Evolutionary conservation across 2,888 invertebrate genomes (phyloP).

Genomic region (Rugalucina vietnamica): DNA sequence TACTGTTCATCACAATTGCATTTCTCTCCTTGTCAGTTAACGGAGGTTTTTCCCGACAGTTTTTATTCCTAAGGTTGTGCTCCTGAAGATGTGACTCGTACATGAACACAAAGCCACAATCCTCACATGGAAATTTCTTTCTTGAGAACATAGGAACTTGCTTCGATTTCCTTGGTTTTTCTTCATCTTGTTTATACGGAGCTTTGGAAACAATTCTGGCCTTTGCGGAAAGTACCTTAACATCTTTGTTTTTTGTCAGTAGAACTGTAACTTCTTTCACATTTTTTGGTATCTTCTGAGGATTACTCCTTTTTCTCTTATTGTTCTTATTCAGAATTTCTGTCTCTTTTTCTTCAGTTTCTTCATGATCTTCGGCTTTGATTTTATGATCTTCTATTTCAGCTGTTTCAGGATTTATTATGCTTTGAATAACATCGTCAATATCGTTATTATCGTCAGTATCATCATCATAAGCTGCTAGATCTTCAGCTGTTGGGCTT

Average conservation of each 20-base stretch:
- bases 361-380: too few relatives aligned
- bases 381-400: too few relatives aligned
- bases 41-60: slow-evolving; percentile 6
- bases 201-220: neutral
- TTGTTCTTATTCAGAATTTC: neutral
- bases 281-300: neutral
- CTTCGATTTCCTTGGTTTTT: too few relatives aligned
- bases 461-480: neutral
- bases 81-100: slow-evolving; percentile 32
- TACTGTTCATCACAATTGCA: neutral
- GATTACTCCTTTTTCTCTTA: neutral
- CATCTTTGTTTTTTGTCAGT: neutral
- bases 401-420: too few relatives aligned
- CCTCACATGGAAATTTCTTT: slow-evolving; percentile 26
- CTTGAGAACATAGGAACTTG: too few relatives aligned
- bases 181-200: too few relatives aligned
- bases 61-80: slow-evolving; percentile 24
- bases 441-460: neutral
- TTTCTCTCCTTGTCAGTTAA: neutral
- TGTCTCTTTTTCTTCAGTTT: too few relatives aligned
- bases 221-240: neutral
- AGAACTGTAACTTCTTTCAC: neutral
- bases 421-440: too few relatives aligned
- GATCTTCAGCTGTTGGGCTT: neutral
- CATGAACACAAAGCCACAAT: slow-evolving; percentile 40